Base-by-base conservation (phyloP, 2,888 invertebrate genomes). In the Oegoconia quadripuncta region DNA sequence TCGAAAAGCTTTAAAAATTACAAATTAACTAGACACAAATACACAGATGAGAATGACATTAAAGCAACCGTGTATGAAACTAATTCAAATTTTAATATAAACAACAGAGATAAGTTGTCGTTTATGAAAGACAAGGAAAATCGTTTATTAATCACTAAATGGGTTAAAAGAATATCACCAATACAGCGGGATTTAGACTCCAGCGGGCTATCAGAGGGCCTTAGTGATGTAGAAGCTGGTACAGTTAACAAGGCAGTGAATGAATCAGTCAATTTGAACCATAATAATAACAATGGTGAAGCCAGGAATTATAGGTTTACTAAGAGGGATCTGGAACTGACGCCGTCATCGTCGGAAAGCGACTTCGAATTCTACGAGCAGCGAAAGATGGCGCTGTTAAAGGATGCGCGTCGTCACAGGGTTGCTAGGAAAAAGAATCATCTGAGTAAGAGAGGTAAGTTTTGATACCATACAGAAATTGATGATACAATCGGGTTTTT, bases 271-370 rank as follows among this genome's bases (percentile, higher is more conserved):
- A 63, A 66, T 20, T 15, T 26, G 4, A 26, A 34, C 18, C 44
- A 44, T 0, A 50, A 51, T 34, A 31, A 11, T 27, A 46, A 23
- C 30, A 52, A 38, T 15, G 34, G 22, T 9, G 47, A 51, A 13
- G 41, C 49, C 1, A 46, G 37, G 18, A 51, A 55, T 42, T 45
- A 4, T 56, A 17, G 46, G 45, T 34, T 64, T 66, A 52, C 74
- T 1, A 83, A 75, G 55, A 69, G 64, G 46, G 83, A 86, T 18
- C 41, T 86, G 1, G 79, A 82, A 55, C 23, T 81, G 7, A 57
- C 75, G 0, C 55, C 64, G 0, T 74, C 80, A 0, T 70, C 81
- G 0, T 78, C 81, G 0, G 83, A 80, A 5, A 79, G 74, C 25
- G 84, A 87, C 41, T 67, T 63, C 1, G 81, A 78, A 16, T 55